Evolutionary conservation across 2,797 vertebrate species (phyloP), one percentile per base, ranked within the genome.

Genomic region (Psittacula echo): DNA sequence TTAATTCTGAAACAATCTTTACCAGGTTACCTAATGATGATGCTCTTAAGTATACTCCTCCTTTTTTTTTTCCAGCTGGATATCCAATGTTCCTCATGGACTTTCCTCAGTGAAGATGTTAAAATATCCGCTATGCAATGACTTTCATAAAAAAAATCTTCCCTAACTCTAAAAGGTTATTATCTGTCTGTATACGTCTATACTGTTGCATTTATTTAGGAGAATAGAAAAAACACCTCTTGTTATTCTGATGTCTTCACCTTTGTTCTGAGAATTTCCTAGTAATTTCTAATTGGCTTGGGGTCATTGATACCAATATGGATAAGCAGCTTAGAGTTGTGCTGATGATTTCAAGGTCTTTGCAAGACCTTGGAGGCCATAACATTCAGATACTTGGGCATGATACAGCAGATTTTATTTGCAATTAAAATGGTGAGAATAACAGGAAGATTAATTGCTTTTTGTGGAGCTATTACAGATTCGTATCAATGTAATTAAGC

Each of bases 391-490:
- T 91, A 24, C 44, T 68, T 80, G 37, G 66, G 22, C 66, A 84
- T 81, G 70, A 68, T 50, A 61, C 13, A 72, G 66, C 30, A 89
- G 61, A 74, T 68, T 71, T 48, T 77, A 80, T 87, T 94, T 95
- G 78, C 47, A 92, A 60, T 92, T 89, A 80, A 93, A 95, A 87
- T 45, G 11, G 66, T 84, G 68, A 75, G 58, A 95, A 87, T 91
- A 87, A 89, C 39, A 84, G 81, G 90, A 92, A 92, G 89, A 96
- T 91, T 94, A 94, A 96, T 89, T 89, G 75, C 70, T 94, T 95
- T 92, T 50, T 73, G n/a, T 89, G 76, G 62, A 84, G 58, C n/a
- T 87, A 76, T 93, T 93, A 81, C 45, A 93, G 89, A 94, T 96
- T 93, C 62, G 32, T 89, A 94, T 91, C 92, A 92, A 68, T 51